Percentiles rank a stretch among this genome's conserved stretches.
Conservation (phyloP, 2,888 invertebrate genomes). For the Hoplodrina blanda region DNA sequence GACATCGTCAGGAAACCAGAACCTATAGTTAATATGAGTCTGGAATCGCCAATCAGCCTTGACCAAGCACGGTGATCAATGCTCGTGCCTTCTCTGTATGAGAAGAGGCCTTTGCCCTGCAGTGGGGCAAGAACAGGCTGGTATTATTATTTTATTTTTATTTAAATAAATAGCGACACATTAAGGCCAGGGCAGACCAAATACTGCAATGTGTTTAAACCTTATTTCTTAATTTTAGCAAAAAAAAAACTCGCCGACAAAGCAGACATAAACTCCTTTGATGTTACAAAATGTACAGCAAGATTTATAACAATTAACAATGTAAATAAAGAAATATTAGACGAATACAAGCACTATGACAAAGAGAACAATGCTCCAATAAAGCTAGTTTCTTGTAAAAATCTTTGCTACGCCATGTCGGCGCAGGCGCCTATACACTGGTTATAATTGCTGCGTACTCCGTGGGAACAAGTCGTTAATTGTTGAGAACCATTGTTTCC, state of each 20-base stretch:
- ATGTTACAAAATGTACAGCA: background rate
- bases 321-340: constrained; percentile 36
- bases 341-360: constrained; percentile 40
- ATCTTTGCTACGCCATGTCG: constrained; percentile 47
- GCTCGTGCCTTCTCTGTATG: no score
- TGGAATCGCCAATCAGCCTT: no score
- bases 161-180: no score
- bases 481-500: constrained; percentile 67
- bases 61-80: no score
- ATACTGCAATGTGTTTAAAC: background rate
- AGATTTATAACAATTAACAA: constrained; percentile 26
- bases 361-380: constrained; percentile 71
- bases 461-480: constrained; percentile 66
- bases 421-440: constrained; percentile 49
- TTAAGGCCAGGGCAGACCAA: background rate
- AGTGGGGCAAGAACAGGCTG: no score
- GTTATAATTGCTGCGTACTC: constrained; percentile 60
- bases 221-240: background rate
- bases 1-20: no score
- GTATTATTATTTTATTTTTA: no score
- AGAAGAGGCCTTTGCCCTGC: no score
- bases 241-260: background rate
- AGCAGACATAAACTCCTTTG: background rate
- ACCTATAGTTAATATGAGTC: no score
- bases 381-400: constrained; percentile 69